Evolutionary conservation across 2,797 vertebrate species (phyloP), one percentile per base, ranked within the genome.

Genomic region (Artibeus jamaicensis): DNA sequence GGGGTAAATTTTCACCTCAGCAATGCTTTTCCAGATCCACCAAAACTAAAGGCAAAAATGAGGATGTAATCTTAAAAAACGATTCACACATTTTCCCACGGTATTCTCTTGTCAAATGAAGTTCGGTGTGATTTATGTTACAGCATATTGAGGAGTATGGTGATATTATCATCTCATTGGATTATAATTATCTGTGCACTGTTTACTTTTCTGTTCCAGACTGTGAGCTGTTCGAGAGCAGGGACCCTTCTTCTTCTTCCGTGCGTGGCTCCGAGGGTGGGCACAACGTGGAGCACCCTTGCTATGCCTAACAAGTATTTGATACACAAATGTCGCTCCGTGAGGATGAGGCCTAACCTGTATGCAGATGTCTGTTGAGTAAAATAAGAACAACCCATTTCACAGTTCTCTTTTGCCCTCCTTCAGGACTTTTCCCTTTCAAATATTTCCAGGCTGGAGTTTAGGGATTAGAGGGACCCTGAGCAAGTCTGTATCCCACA

Each of bases 161-260:
- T 5, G 73, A 34, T 34, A 83, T 74, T 39, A 53, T 73, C 50
- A 71, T 42, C 90, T 93, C 50, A 34, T 7, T 76, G 77, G 65
- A 50, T 87, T 79, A 48, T 55, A 32, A 37, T 71, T 68, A 53
- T 59, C 29, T 86, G 78, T 89, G 44, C 59, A 22, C 16, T 22
- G 9, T 76, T 37, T 71, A 16, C 86, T 5, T 93, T 97, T 96
- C 96, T 97, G 92, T 96, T 98, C 96, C 77, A 70, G 82, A 93
- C 39, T 16, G 77, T 85, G 73, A 88, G 59, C 44, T 67, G 37
- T 62, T 59, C 71, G 73, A 83, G 78, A 57, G 34, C 42, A 42
- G 6, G 62, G 71, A 67, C 46, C 18, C 12, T 85, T 70, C 29
- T 73, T 37, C 86, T 39, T 37, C 86, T 39, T 65, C 44, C 29